These are phyloP conservation scores for Cepaea nemoralis DNA, from an alignment of 1,140 invertebrate genomes.

Conservation along the genomic window DNA sequence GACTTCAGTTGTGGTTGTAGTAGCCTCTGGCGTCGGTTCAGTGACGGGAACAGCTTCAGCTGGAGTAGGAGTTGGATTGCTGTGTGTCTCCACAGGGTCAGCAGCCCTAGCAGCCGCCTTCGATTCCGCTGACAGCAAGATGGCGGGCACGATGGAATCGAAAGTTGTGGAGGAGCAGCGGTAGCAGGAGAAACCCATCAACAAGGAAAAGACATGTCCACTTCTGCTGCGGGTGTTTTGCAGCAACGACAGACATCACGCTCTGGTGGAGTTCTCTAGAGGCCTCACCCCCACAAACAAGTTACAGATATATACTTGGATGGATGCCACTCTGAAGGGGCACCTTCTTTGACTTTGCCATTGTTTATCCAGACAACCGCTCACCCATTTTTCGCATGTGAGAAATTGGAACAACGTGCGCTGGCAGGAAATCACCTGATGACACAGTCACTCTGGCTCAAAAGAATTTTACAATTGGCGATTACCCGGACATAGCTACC, in stretches of 20 bases:
- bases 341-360: slow-evolving; percentile 97
- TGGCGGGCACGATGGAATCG: slow-evolving; percentile 46
- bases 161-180: slow-evolving; percentile 78
- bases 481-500: slow-evolving; percentile 97
- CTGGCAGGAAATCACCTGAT: slow-evolving; percentile 85
- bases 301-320: slow-evolving; percentile 97
- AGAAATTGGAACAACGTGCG: slow-evolving; percentile 94
- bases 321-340: slow-evolving; percentile 95
- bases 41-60: no score
- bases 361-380: slow-evolving; percentile 90
- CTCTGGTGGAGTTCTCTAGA: slow-evolving; percentile 88
- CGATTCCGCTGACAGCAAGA: no score
- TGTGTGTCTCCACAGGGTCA: no score
- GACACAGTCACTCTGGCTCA: slow-evolving; percentile 72
- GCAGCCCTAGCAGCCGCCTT: no score
- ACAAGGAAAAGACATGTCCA: slow-evolving; percentile 95
- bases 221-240: slow-evolving; percentile 95
- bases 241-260: slow-evolving; percentile 88
- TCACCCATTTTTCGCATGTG: slow-evolving; percentile 87
- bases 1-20: no score
- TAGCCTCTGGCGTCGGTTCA: no score
- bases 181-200: slow-evolving; percentile 83
- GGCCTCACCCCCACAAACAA: slow-evolving; percentile 93
- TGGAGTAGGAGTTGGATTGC: no score
- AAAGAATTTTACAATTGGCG: slow-evolving; percentile 78